Percentiles rank a stretch among this genome's conserved stretches.
Evolutionary conservation across 1,140 invertebrate species (phyloP).

Genomic region (Hypsibius dujardini): DNA sequence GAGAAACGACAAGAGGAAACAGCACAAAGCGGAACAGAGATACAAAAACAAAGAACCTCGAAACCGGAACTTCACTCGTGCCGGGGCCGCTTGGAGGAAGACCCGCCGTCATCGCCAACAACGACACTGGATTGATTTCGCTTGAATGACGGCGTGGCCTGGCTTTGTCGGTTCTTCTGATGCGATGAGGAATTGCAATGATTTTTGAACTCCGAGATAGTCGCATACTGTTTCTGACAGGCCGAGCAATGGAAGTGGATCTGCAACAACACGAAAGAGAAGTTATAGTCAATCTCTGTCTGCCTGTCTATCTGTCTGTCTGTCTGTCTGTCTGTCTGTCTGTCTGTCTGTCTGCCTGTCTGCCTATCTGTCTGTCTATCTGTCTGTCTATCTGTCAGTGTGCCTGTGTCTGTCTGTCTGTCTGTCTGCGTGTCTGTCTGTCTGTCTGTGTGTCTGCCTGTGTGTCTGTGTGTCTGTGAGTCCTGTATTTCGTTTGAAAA

Average conservation of each 20-base stretch:
- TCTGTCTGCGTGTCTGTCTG: not conserved
- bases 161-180: constrained; percentile 25
- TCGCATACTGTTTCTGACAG: constrained; percentile 41
- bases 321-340: not conserved
- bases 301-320: not conserved
- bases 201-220: constrained; percentile 41
- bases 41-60: too few species aligned
- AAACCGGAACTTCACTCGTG: too few species aligned
- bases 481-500: not conserved
- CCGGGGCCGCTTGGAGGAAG: too few species aligned
- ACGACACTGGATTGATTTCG: not conserved
- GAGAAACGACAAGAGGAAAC: too few species aligned
- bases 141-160: constrained; percentile 21
- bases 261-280: constrained; percentile 23
- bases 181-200: constrained; percentile 42
- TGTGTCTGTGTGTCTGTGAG: not conserved
- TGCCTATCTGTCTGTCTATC: too few species aligned
- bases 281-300: not conserved
- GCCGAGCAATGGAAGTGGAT: constrained; percentile 49
- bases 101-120: too few species aligned
- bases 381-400: too few species aligned
- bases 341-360: too few species aligned
- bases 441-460: not conserved
- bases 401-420: not conserved
- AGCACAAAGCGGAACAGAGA: too few species aligned